These are phyloP conservation scores for Drosophila vallismaia DNA, from an alignment of 2,888 invertebrate species.

Conservation along the genomic window DNA sequence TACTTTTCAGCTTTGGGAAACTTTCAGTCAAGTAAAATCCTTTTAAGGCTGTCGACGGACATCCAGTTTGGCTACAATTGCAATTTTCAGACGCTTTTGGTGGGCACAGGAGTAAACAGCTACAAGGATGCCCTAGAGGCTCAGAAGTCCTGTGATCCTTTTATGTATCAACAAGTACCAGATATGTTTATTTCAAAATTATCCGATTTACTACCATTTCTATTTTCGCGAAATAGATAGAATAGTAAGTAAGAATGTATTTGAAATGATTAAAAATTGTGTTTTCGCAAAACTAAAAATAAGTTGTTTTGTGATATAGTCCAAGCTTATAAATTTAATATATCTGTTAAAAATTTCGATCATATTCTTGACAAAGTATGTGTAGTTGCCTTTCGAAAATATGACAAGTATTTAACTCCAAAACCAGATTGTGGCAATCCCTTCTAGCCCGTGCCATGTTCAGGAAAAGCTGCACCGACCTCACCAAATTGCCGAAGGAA, in stretches of 20 bases:
- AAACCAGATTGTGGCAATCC: not conserved
- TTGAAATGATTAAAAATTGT: no score
- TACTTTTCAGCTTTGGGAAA: not conserved
- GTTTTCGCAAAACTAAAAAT: no score
- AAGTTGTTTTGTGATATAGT: no score
- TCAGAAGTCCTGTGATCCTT: conserved; percentile 42
- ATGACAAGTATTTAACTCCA: not conserved
- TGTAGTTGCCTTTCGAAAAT: not conserved
- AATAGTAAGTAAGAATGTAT: no score
- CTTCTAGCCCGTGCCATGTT: conserved; percentile 34
- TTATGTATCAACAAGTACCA: conserved; percentile 54
- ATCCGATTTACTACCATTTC: conserved; percentile 50
- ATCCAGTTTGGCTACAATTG: conserved; percentile 64
- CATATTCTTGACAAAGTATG: not conserved
- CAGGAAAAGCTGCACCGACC: conserved; percentile 50
- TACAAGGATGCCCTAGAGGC: conserved; percentile 42
- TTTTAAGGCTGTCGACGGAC: conserved; percentile 51
- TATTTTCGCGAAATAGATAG: conserved; percentile 50
- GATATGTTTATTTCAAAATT: conserved; percentile 53
- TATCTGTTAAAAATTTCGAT: no score
- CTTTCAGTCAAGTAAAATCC: not conserved
- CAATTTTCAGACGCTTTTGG: conserved; percentile 64
- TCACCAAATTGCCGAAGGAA: conserved; percentile 49
- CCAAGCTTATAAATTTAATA: no score
- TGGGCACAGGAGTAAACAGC: conserved; percentile 58